These are phyloP conservation scores for Cybosia mesomella DNA, from an alignment of 2,888 invertebrate species.

Conservation along the genomic window DNA sequence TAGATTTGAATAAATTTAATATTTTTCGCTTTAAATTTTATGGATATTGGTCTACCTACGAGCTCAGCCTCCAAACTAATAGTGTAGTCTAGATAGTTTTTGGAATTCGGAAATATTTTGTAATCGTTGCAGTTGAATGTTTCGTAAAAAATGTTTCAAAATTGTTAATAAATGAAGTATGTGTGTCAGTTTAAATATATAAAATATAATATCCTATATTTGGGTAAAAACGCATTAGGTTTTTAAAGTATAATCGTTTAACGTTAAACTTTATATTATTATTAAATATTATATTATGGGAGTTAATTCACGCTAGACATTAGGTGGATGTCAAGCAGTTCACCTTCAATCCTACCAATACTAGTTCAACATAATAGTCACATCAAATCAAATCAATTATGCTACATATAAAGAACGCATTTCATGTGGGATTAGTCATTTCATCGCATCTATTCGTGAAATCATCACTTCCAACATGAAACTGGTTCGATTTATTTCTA, in stretches of 20 bases:
- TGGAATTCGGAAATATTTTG: conserved; percentile 40
- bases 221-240: not conserved
- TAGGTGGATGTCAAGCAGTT: conserved; percentile 57
- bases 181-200: not conserved
- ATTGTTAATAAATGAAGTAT: not conserved
- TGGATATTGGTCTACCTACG: conserved; percentile 1
- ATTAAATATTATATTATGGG: conserved; percentile 27
- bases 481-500: conserved; percentile 60
- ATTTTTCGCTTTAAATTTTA: not conserved
- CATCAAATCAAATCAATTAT: conserved; percentile 43
- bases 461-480: conserved; percentile 60
- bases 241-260: not conserved
- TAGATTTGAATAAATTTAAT: not conserved
- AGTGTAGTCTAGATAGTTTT: conserved; percentile 33
- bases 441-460: conserved; percentile 48
- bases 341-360: conserved; percentile 61
- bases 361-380: conserved; percentile 33
- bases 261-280: not conserved
- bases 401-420: conserved; percentile 60
- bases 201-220: not conserved
- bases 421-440: conserved; percentile 53
- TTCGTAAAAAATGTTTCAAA: conserved; percentile 8
- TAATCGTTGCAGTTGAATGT: conserved; percentile 32
- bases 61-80: conserved; percentile 37
- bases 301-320: conserved; percentile 36